Conservation (phyloP, 2,797 vertebrate genomes). For the Lutra lutra region DNA sequence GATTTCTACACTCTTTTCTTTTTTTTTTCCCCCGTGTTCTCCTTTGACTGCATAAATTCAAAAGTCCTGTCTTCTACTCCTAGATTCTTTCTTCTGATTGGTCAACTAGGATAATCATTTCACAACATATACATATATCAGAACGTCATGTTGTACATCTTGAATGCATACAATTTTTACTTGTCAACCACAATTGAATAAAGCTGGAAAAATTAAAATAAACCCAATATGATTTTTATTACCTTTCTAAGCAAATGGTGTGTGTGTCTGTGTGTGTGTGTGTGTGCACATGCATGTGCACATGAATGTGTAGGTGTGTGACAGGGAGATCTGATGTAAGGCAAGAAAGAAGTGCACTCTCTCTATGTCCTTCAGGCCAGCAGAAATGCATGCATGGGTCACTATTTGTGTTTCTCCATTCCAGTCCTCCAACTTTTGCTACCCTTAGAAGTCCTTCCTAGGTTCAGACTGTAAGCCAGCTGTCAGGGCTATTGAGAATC, state of each 20-base stretch:
- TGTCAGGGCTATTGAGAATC: not conserved
- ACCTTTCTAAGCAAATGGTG: not conserved
- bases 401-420: not conserved
- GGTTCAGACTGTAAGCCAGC: not conserved
- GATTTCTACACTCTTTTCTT: not conserved
- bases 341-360: not conserved
- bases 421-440: not conserved
- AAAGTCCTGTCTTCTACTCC: not conserved
- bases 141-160: not conserved
- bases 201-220: not conserved
- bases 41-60: not conserved
- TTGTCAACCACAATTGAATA: not conserved
- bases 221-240: not conserved
- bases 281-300: no score
- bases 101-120: not conserved
- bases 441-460: not conserved
- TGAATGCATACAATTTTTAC: not conserved
- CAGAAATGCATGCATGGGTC: not conserved
- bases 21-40: not conserved
- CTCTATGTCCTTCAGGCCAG: not conserved
- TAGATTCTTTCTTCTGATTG: not conserved
- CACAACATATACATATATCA: not conserved
- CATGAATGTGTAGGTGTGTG: not conserved
- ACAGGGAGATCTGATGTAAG: not conserved
- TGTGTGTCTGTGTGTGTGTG: no score